Conservation (phyloP, 23 tunicate species). For the Trididemnum nubilum region DNA sequence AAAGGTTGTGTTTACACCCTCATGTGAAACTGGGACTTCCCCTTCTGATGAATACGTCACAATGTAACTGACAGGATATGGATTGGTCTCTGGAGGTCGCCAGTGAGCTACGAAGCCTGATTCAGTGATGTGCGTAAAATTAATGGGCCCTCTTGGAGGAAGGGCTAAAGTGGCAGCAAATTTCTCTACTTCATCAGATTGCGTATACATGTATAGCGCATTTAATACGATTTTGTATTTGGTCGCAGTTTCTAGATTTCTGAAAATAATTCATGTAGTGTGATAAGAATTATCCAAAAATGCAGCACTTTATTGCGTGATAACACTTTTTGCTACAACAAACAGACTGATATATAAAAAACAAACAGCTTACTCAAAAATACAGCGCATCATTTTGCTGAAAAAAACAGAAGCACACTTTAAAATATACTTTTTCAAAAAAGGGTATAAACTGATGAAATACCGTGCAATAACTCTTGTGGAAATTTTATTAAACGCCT, state of each 20-base stretch:
- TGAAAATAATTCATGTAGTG: too few relatives aligned
- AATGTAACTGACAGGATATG: constrained; percentile 43
- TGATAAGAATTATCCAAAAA: neutral
- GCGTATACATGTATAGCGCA: constrained; percentile 18
- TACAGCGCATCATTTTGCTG: too few relatives aligned
- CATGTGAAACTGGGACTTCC: neutral
- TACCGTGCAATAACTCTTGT: too few relatives aligned
- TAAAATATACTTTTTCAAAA: too few relatives aligned
- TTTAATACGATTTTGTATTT: constrained; percentile 39
- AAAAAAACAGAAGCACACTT: too few relatives aligned
- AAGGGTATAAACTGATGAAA: too few relatives aligned
- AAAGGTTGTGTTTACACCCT: constrained; percentile 26
- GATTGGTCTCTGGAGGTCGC: constrained; percentile 42
- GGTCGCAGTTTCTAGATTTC: constrained; percentile 55
- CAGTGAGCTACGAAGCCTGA: constrained; percentile 54
- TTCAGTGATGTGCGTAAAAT: constrained; percentile 55
- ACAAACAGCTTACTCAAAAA: too few relatives aligned
- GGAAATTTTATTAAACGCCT: too few relatives aligned
- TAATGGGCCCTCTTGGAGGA: constrained; percentile 66
- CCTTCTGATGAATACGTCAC: constrained; percentile 45
- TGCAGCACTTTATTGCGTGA: too few relatives aligned
- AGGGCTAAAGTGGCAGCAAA: constrained; percentile 40
- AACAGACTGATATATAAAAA: neutral
- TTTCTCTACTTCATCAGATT: constrained; percentile 10
- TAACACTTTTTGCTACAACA: neutral